phyloP scores from a whole-genome alignment of 2,888 invertebrate genomes.

The Frankliniella intonsa region DNA sequence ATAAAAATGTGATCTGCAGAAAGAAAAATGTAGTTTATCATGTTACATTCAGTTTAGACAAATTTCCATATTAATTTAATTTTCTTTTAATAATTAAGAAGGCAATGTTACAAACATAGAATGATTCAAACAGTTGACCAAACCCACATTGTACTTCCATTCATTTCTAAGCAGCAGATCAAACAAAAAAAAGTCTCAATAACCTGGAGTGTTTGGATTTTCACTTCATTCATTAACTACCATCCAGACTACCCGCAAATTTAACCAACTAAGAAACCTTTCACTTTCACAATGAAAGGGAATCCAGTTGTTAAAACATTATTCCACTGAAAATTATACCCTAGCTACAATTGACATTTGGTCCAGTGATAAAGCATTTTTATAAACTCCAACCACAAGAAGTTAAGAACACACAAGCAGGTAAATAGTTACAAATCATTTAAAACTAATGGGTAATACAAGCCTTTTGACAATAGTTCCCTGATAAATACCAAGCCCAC shows the following conservation, averaged over 20 bases:
- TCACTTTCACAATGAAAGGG: neutral
- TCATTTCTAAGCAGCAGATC: neutral
- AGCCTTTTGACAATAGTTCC: no score
- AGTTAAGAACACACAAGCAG: neutral
- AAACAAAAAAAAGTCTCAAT: neutral
- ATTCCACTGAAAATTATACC: neutral
- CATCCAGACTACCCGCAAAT: neutral
- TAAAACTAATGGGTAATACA: neutral
- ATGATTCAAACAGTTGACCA: no score
- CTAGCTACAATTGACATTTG: neutral
- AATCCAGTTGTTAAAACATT: neutral
- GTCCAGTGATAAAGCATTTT: neutral
- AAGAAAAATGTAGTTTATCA: no score
- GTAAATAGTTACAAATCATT: neutral
- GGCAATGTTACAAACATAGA: neutral
- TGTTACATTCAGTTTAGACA: no score
- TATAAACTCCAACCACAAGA: neutral
- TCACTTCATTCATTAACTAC: neutral
- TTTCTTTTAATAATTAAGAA: neutral
- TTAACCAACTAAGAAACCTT: neutral
- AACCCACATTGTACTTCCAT: neutral
- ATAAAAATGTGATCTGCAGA: neutral
- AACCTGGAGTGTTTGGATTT: no score
- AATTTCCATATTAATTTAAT: neutral
- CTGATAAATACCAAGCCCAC: neutral